Evolutionary conservation across 92 coral and sea anemone species (phyloP).

Genomic region (Parazoanthus darwini): DNA sequence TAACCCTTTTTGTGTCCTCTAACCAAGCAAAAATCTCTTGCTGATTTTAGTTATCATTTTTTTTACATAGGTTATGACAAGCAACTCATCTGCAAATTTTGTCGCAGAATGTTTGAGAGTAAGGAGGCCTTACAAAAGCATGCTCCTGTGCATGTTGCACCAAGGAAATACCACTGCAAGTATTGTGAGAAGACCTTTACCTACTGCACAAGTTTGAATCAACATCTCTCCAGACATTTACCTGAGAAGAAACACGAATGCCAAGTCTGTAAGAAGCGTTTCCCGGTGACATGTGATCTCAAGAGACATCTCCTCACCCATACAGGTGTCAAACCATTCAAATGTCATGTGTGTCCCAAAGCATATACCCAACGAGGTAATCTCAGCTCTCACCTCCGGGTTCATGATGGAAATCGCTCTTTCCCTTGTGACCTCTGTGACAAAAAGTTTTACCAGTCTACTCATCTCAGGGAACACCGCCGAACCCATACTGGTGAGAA

Average conservation of each 20-base stretch:
- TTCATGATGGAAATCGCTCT: not conserved
- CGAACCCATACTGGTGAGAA: constrained; percentile 2
- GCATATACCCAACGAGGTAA: constrained; percentile 5
- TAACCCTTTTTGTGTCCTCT: too few relatives aligned
- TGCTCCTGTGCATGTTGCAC: not conserved
- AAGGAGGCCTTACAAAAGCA: not conserved
- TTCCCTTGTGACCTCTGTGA: not conserved
- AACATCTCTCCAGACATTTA: constrained; percentile 3
- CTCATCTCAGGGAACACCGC: not conserved
- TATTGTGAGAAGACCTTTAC: constrained; percentile 17
- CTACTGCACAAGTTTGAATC: not conserved
- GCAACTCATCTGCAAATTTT: constrained; percentile 13
- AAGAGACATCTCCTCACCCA: constrained; percentile 15
- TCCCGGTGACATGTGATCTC: not conserved
- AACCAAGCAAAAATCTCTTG: not conserved
- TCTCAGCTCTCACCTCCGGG: constrained; percentile 7
- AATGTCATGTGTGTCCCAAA: constrained; percentile 3
- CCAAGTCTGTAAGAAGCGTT: constrained; percentile 3
- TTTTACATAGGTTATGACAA: constrained; percentile 2
- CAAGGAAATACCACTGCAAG: constrained; percentile 9
- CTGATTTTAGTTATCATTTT: not conserved
- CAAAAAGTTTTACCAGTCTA: constrained; percentile 2
- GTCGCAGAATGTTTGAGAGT: constrained; percentile 18
- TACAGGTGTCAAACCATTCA: constrained; percentile 7
- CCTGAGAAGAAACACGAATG: constrained; percentile 1